phyloP scores from a whole-genome alignment of 2,113 vertebrate species.

The Mirounga angustirostris region DNA sequence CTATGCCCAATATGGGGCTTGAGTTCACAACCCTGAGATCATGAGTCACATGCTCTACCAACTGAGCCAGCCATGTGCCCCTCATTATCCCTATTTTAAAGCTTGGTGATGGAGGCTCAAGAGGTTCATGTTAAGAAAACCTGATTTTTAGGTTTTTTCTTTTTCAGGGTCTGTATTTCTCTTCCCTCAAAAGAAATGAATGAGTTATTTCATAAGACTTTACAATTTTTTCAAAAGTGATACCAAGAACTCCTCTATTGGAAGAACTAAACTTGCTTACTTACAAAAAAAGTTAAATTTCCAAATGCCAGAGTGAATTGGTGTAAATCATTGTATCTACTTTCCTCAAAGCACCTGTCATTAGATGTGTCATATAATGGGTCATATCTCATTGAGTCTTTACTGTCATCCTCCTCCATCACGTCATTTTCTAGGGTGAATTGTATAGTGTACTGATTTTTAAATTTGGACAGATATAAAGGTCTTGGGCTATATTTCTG shows the following conservation, averaged over 20 bases:
- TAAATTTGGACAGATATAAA: slow-evolving; percentile 12
- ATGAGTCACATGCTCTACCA: neutral
- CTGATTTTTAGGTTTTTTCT: neutral
- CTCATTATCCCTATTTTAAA: neutral
- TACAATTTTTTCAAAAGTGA: slow-evolving; percentile 43
- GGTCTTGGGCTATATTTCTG: neutral
- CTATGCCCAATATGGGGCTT: neutral
- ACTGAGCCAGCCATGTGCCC: neutral
- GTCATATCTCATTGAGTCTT: neutral
- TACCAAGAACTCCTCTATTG: neutral
- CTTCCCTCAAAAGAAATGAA: neutral
- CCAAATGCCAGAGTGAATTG: neutral
- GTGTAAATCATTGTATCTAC: neutral
- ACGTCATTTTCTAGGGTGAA: slow-evolving; percentile 29
- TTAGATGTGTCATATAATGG: neutral
- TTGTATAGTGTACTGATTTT: neutral
- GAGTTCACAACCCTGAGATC: neutral
- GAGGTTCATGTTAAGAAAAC: neutral
- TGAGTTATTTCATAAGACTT: slow-evolving; percentile 42
- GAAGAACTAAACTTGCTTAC: slow-evolving; percentile 43
- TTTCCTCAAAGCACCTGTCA: neutral
- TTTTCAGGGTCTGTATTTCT: neutral
- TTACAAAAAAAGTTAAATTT: neutral
- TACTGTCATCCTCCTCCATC: neutral
- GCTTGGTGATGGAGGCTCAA: neutral